These are phyloP conservation scores for Merluccius polli DNA, from an alignment of 2,797 vertebrate species.

Conservation along the genomic window DNA sequence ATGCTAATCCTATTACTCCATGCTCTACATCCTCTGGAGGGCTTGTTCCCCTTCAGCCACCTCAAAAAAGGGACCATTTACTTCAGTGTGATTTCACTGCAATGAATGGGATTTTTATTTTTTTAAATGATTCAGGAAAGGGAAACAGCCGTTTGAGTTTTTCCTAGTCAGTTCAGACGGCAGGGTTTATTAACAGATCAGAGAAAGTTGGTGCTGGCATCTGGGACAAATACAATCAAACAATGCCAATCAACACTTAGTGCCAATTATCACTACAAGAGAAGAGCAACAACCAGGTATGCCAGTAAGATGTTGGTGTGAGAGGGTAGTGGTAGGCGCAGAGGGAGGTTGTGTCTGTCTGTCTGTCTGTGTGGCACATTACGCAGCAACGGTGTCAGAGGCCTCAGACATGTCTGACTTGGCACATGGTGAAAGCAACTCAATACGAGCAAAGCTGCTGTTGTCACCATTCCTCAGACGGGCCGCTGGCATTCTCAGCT, in stretches of 20 bases:
- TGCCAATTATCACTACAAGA: neutral
- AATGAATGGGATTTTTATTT: neutral
- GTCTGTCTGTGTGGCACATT: constrained; percentile 21
- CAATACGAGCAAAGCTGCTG: constrained; percentile 57
- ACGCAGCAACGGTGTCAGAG: constrained; percentile 37
- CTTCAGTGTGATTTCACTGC: neutral
- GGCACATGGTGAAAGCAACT: constrained; percentile 61
- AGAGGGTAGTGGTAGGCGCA: neutral
- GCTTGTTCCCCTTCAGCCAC: neutral
- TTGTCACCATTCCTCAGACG: constrained; percentile 71
- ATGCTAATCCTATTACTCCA: neutral
- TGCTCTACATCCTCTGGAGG: neutral
- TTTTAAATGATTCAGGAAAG: neutral
- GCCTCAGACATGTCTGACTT: constrained; percentile 52
- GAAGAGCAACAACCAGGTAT: neutral
- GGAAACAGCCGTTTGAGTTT: neutral
- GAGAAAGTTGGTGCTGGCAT: neutral
- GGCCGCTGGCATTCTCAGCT: constrained; percentile 60
- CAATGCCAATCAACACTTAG: neutral
- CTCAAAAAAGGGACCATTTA: neutral
- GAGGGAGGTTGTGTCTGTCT: neutral
- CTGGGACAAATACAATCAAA: neutral
- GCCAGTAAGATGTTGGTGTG: neutral
- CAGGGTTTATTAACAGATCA: neutral
- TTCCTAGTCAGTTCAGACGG: neutral